Evolutionary conservation across 2,888 invertebrate species (phyloP), one percentile per base, ranked within the genome.

Genomic region (Rapana venosa): DNA sequence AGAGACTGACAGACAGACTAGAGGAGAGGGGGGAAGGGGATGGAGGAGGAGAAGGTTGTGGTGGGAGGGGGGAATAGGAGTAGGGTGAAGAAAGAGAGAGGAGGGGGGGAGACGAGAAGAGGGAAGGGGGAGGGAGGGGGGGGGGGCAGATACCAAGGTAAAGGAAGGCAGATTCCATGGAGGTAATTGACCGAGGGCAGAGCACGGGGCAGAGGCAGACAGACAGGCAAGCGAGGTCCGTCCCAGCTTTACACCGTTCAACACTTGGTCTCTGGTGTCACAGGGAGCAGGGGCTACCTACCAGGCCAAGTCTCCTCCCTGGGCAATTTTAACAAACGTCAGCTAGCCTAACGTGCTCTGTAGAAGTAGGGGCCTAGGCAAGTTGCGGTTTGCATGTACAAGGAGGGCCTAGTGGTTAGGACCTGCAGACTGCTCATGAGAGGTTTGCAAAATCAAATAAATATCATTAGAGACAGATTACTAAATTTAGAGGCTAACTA

Each of bases 171-270:
- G 77, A 79, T 79, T 79, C 77, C 77, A 79, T 4, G 17, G 77
- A 79, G 77, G 77, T 79, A 79, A 79, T 32, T 79, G 77, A 79
- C 77, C 77, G 77, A 26, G 77, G 32, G n/a, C 11, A 26, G n/a
- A n/a, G n/a, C 70, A 26, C n/a, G 17, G 77, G 77, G 77, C 77
- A 79, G 32, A 15, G 77, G 47, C 47, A 47, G 47, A 8, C 47
- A 47, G 47, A 47, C 47, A 47, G 47, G 47, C 47, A 47, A 8
- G 8, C 47, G 8, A 47, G 47, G 47, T 47, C 47, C 47, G 47
- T 15, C 32, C 77, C 17, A 79, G 35, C 32, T 79, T n/a, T 4
- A 79, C 77, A 79, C 77, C 30, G 15, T 32, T 79, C 77, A 15
- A n/a, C 22, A 26, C 11, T 22, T 74, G n/a, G 4, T 22, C n/a